Conservation (phyloP, 2,113 vertebrate genomes). For the Nanorana parkeri region DNA sequence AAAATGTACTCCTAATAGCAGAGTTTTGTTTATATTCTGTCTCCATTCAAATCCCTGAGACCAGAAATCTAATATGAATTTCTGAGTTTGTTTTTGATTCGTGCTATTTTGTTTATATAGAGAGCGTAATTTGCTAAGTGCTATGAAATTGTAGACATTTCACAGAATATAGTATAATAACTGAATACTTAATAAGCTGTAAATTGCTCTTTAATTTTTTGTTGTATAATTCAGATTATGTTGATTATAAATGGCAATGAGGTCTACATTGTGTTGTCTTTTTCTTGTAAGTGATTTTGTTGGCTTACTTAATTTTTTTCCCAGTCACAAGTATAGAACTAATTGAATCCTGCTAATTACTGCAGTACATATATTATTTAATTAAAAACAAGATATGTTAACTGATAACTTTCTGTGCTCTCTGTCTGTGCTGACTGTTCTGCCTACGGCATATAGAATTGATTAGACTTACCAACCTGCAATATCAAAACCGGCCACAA, state of each 20-base stretch:
- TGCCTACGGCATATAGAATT: no score
- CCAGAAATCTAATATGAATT: slow-evolving; percentile 10
- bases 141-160: slow-evolving; percentile 25
- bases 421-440: no score
- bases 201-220: slow-evolving; percentile 23
- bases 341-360: background rate
- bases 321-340: background rate
- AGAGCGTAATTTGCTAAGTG: slow-evolving; percentile 17
- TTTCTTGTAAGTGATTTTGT: background rate
- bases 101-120: background rate
- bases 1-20: no score
- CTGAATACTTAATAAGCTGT: slow-evolving; percentile 15
- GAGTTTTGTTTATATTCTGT: background rate
- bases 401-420: no score
- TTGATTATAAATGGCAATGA: background rate
- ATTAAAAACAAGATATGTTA: no score
- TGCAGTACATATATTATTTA: no score
- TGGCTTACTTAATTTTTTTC: background rate
- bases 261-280: background rate
- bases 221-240: background rate
- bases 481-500: no score
- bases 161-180: slow-evolving; percentile 25
- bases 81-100: slow-evolving; percentile 3
- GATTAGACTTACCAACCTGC: no score
- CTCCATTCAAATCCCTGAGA: background rate